Evolutionary conservation across 2,888 invertebrate genomes (phyloP).

Genomic region (Drosophila lacicola): DNA sequence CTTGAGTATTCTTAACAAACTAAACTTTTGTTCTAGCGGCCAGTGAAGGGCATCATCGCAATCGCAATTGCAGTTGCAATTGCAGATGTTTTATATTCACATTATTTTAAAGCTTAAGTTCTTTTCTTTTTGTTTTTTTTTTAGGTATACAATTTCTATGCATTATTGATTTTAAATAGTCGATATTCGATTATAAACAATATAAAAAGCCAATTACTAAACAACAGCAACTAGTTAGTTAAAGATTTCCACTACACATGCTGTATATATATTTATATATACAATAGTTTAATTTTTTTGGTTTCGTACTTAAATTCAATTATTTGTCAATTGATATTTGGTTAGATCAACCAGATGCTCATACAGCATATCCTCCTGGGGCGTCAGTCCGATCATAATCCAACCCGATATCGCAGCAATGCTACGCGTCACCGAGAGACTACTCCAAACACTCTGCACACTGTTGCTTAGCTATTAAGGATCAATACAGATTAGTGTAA

Average conservation of each 20-base stretch:
- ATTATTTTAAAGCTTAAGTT: slow-evolving; percentile 66
- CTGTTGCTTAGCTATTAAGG: slow-evolving; percentile 83
- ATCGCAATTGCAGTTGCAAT: slow-evolving; percentile 29
- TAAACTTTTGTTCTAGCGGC: slow-evolving; percentile 77
- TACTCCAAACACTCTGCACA: slow-evolving; percentile 86
- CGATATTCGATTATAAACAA: slow-evolving; percentile 60
- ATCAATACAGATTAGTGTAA: not conserved
- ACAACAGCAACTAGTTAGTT: slow-evolving; percentile 67
- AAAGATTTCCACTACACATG: slow-evolving; percentile 46
- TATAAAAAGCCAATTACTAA: slow-evolving; percentile 75
- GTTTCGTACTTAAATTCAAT: slow-evolving; percentile 76
- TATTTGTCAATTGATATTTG: slow-evolving; percentile 85
- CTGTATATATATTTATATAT: slow-evolving; percentile 19
- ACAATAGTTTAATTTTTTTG: slow-evolving; percentile 26
- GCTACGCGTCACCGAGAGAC: slow-evolving; percentile 86
- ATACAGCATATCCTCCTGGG: slow-evolving; percentile 86
- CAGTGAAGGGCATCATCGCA: slow-evolving; percentile 78
- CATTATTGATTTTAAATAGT: slow-evolving; percentile 44
- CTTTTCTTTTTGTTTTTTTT: slow-evolving; percentile 29
- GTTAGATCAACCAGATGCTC: slow-evolving; percentile 85
- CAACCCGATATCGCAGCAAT: slow-evolving; percentile 86
- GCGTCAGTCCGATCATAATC: slow-evolving; percentile 86
- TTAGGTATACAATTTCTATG: slow-evolving; percentile 46
- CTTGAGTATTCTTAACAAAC: slow-evolving; percentile 33
- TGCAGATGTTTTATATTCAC: slow-evolving; percentile 43